Conservation (phyloP, 35 echinoderm and acorn worm genomes). For the Eucidaris tribuloides region DNA sequence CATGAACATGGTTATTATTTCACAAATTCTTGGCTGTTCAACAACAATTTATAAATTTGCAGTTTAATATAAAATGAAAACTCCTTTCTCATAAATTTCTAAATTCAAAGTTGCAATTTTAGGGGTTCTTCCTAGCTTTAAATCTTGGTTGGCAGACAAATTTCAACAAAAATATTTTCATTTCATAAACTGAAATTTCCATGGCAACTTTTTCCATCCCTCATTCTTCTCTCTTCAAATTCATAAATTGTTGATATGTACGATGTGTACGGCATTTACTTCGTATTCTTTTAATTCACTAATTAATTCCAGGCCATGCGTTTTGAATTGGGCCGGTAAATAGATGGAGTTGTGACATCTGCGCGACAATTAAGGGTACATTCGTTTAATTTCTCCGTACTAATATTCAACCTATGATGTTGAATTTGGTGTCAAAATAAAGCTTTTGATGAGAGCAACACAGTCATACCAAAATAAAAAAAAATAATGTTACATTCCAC, state of each 20-base stretch:
- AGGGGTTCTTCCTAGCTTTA: not conserved
- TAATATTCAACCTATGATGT: too few species aligned
- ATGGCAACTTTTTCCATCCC: too few species aligned
- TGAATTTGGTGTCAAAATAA: too few species aligned
- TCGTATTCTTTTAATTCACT: not conserved
- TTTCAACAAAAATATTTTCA: not conserved
- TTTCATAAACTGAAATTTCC: not conserved
- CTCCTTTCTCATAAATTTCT: not conserved
- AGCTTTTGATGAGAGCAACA: too few species aligned
- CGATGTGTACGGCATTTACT: not conserved
- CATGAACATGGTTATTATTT: not conserved
- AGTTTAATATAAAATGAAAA: not conserved
- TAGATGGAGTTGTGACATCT: too few species aligned
- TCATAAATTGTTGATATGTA: not conserved
- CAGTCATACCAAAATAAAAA: too few species aligned
- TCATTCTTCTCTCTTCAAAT: not conserved
- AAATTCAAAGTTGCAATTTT: not conserved
- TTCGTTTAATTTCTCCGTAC: too few species aligned
- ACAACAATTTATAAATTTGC: not conserved
- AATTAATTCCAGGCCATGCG: too few species aligned
- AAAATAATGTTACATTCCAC: too few species aligned
- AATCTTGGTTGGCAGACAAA: not conserved
- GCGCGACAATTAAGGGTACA: too few species aligned
- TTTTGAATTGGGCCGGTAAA: too few species aligned
- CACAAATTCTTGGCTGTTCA: not conserved